Evolutionary conservation across 1,140 invertebrate genomes (phyloP).

Genomic region (Vollenhovia emeryi): DNA sequence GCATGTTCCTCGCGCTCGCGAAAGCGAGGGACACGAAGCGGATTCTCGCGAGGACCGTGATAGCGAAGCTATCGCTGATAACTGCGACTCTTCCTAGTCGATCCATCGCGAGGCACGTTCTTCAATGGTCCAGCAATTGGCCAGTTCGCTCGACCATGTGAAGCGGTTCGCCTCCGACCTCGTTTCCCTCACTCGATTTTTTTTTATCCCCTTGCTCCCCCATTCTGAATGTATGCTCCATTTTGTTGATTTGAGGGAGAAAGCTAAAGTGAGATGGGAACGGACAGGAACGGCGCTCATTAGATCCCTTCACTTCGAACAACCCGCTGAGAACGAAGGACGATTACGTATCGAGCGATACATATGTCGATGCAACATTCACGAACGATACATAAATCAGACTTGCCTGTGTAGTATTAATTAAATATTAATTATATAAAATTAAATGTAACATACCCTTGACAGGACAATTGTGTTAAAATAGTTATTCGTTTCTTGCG

Average conservation of each 20-base stretch:
- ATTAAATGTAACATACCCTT: neutral
- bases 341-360: neutral
- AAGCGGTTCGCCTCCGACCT: conserved; percentile 68
- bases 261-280: neutral
- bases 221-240: conserved; percentile 64
- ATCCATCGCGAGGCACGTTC: conserved; percentile 78
- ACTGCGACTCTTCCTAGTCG: conserved; percentile 77
- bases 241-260: conserved; percentile 55
- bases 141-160: conserved; percentile 82
- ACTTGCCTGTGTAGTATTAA: neutral
- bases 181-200: conserved; percentile 44
- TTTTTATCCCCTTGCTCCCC: neutral
- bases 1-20: neutral
- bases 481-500: neutral
- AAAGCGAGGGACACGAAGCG: conserved; percentile 64
- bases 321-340: neutral
- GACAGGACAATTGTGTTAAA: neutral
- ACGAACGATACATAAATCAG: neutral
- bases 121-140: conserved; percentile 83
- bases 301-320: conserved; percentile 5
- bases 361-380: neutral
- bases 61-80: conserved; percentile 76
- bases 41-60: conserved; percentile 75
- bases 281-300: neutral
- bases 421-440: too few species aligned